phyloP scores from a whole-genome alignment of 2,113 vertebrate genomes.

The Talpa occidentalis region DNA sequence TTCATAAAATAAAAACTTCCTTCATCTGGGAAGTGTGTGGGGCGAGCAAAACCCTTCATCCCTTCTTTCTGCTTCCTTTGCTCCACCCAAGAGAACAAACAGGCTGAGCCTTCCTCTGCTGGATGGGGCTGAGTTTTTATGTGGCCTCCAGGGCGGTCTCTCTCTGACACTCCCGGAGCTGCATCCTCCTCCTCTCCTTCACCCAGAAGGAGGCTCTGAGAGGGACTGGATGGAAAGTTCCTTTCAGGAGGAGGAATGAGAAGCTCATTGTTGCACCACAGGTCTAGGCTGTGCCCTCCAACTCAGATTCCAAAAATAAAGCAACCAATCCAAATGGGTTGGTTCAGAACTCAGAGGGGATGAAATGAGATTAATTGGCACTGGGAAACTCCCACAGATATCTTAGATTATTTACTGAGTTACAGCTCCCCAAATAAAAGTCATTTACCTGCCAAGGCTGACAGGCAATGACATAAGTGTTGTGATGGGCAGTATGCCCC shows the following conservation, averaged over 20 bases:
- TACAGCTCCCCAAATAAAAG: constrained; percentile 2
- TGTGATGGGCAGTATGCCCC: background rate
- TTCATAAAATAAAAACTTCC: background rate
- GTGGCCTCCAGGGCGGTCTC: background rate
- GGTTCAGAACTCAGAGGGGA: background rate
- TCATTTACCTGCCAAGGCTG: background rate
- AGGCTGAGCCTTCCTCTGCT: background rate
- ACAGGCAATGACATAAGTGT: accelerated
- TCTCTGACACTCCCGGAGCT: background rate
- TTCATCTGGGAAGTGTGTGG: background rate
- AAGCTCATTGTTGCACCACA: background rate
- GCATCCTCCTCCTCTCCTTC: background rate
- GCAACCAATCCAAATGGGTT: background rate
- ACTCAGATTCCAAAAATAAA: background rate
- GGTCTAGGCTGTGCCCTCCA: background rate
- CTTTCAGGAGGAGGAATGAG: background rate
- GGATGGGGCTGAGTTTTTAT: background rate
- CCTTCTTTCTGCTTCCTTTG: background rate
- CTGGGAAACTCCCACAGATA: background rate
- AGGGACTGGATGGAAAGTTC: background rate
- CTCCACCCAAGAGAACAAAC: background rate
- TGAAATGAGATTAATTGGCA: background rate
- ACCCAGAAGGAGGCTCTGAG: background rate
- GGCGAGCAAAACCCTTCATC: background rate
- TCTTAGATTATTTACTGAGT: background rate